phyloP scores from a whole-genome alignment of 2,113 vertebrate genomes.

The Ciconia maguari region DNA sequence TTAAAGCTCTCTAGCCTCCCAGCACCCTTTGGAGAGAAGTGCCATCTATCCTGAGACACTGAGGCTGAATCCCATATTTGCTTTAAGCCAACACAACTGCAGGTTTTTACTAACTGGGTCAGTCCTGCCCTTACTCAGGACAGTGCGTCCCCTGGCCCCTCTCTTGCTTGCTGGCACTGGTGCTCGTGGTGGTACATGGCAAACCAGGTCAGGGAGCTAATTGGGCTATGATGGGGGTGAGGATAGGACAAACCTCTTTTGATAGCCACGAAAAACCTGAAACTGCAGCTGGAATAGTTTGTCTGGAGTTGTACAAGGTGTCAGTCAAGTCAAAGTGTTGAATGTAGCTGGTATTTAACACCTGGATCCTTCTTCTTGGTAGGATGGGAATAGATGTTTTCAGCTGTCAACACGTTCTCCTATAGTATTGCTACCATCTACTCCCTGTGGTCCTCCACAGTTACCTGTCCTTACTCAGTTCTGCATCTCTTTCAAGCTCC shows the following conservation, averaged over 20 bases:
- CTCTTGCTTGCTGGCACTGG: not conserved
- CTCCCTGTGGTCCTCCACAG: not conserved
- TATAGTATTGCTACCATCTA: not conserved
- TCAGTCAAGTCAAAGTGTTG: not conserved
- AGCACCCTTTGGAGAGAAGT: not conserved
- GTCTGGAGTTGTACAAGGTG: not conserved
- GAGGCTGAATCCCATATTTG: not conserved
- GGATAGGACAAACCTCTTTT: not conserved
- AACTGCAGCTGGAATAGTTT: not conserved
- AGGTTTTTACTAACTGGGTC: not conserved
- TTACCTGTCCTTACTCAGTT: not conserved
- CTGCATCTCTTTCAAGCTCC: not conserved
- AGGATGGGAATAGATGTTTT: not conserved
- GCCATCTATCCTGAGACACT: not conserved
- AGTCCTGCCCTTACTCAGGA: not conserved
- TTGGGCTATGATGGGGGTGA: not conserved
- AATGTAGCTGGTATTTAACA: not conserved
- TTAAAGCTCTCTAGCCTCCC: not conserved
- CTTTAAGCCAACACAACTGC: not conserved
- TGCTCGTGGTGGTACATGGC: not conserved
- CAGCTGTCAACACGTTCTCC: not conserved
- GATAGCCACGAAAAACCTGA: not conserved
- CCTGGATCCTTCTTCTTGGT: not conserved
- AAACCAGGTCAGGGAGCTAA: not conserved
- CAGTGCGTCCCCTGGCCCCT: not conserved